Percentiles rank a stretch among this genome's conserved stretches.
Conservation (phyloP, 2,888 invertebrate genomes). For the Drosophila mettleri region DNA sequence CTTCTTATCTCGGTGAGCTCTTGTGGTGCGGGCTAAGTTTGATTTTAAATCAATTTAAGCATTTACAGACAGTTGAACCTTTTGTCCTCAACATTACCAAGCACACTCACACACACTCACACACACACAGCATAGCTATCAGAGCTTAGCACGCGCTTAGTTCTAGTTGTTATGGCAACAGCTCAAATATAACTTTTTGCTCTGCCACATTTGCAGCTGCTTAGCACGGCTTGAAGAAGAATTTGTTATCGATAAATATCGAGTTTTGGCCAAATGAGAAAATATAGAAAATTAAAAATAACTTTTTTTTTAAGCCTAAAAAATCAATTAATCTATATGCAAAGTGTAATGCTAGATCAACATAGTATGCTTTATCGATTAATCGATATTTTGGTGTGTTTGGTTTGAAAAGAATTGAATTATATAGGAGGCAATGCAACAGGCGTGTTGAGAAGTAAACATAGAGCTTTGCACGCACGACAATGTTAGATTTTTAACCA, state of each 20-base stretch:
- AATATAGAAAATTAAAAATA: too few relatives aligned
- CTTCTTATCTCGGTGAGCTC: conserved; percentile 26
- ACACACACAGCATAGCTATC: not conserved
- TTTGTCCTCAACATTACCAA: conserved; percentile 54
- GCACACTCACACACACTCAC: conserved; percentile 16
- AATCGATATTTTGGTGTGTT: not conserved
- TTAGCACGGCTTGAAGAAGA: not conserved
- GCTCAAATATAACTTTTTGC: not conserved
- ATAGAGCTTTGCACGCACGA: too few relatives aligned
- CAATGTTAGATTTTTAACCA: too few relatives aligned
- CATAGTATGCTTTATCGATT: not conserved
- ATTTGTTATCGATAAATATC: not conserved
- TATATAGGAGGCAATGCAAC: not conserved
- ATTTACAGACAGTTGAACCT: conserved; percentile 77
- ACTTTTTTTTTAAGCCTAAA: too few relatives aligned
- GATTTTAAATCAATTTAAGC: conserved; percentile 79
- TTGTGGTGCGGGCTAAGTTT: conserved; percentile 66
- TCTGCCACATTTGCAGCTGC: not conserved
- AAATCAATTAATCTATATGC: rapidly evolving
- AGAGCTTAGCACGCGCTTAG: not conserved
- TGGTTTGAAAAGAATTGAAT: too few relatives aligned
- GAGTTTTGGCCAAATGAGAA: not conserved
- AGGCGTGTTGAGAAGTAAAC: not conserved
- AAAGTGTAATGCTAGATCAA: not conserved
- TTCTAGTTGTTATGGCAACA: not conserved